Evolutionary conservation across 2,797 vertebrate species (phyloP), one percentile per base, ranked within the genome.

Genomic region (Cirrhinus mrigala): DNA sequence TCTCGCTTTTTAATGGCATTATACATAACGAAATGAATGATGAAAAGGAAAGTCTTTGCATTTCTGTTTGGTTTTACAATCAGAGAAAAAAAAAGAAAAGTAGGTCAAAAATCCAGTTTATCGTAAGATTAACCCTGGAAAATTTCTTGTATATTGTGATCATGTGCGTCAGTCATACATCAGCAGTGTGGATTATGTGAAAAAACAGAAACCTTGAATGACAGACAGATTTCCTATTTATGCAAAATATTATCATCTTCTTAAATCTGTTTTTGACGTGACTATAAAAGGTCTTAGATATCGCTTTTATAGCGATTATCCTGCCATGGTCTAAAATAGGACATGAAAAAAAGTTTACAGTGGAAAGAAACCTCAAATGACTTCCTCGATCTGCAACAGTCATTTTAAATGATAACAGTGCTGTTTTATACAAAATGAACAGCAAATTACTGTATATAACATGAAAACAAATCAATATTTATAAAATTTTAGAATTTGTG

Each of bases 181-280:
- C 62, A 77, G 44, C 18, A 50, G 11, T 73, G 79, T n/a, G 58
- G 79, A 78, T 87, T 82, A 79, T 70, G n/a, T 84, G 37, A 69
- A 14, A 76, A 50, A 75, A 76, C 14, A 70, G 37, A 87, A 62
- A 79, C 56, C 33, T 37, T 85, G 58, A 85, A 81, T 52, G 46
- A 69, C 64, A 75, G 40, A 80, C 46, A 40, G 33, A 73, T 84
- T 80, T 85, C 3, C 44, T 48, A 73, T 76, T 89, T 83, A 71
- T 77, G 60, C 37, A 12, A 79, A 82, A 85, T 83, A 83, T 85
- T 73, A 58, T 84, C 62, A 77, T 77, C 60, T 82, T 69, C 27
- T 66, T 64, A 77, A 79, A 83, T 86, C 82, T 76, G 77, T 75
- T 64, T 81, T 48, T 79, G 60, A 60, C 80, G 54, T 85, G 69